Evolutionary conservation across 2,797 vertebrate genomes (phyloP).

Genomic region (Synaphobranchus kaupii): DNA sequence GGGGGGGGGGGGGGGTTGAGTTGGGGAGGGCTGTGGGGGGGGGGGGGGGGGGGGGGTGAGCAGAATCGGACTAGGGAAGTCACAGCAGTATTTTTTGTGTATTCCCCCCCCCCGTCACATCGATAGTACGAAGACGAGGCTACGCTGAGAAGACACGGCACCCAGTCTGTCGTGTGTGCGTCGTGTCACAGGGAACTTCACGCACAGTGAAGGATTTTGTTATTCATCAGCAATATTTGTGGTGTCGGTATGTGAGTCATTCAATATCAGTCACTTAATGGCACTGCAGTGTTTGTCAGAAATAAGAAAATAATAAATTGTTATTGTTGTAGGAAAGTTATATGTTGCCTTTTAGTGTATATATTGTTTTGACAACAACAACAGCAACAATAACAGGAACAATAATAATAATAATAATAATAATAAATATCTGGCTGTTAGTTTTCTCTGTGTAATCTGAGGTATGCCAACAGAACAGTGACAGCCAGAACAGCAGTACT

Average conservation of each 20-base stretch:
- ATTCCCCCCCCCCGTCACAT: slow-evolving; percentile 65
- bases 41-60: slow-evolving; percentile 37
- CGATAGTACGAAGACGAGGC: slow-evolving; percentile 72
- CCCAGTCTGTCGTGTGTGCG: slow-evolving; percentile 1
- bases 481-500: background rate
- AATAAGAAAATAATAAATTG: background rate
- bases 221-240: background rate
- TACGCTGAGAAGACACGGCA: slow-evolving; percentile 61
- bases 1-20: slow-evolving; percentile 34
- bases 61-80: slow-evolving; percentile 66
- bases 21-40: background rate
- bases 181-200: background rate
- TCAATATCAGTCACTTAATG: too few species aligned
- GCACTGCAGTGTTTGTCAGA: background rate
- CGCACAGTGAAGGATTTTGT: background rate
- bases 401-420: too few species aligned
- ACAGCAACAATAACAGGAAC: background rate
- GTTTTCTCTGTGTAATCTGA: too few species aligned
- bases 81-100: slow-evolving; percentile 42
- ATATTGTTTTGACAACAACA: background rate
- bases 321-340: background rate
- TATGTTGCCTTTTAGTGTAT: background rate
- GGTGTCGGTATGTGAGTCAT: background rate
- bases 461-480: background rate
- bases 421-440: background rate